Base-by-base conservation (phyloP, 2,113 vertebrate genomes). In the Sakesphorus luctuosus region DNA sequence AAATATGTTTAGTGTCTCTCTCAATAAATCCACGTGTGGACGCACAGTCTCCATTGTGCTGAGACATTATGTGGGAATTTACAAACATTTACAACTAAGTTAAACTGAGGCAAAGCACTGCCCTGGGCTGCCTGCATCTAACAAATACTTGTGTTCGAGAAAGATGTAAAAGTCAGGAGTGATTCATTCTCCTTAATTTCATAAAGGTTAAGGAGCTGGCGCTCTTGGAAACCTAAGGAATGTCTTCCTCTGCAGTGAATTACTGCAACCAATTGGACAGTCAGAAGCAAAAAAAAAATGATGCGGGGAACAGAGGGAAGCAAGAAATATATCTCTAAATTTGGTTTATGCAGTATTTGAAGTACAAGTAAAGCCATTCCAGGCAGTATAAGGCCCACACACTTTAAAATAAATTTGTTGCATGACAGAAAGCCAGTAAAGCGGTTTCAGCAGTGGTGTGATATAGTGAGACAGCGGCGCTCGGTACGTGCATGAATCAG, bases 401-500 rank as follows among this genome's bases (percentile, higher is more conserved):
- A 85, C 89, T 97, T 97, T 96, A 89, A 96, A 97, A 97, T 95
- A 91, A 97, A 97, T 98, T 93, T 94, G 84, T 96, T 84, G 91
- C 44, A 10, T 96, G 96, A 96, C 95, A 97, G 96, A 81, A 96
- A 97, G 84, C 58, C 69, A 72, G 94, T 87, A 89, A 93, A 95
- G 88, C 3, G 29, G 87, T 92, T 97, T 92, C 61, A 44, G 73
- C 58, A 78, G 16, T 36, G 15, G 15, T 81, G 63, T 93, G 94
- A 97, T 92, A 38, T 31, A 92, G 82, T 63, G 73, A 31, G 23
- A 87, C 87, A 40, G 89, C 29, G 1, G 31, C 3, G 3, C 33
- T 91, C 6, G 40, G 71, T 56, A 53, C 4, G 7, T 75, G 73
- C 55, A 55, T 96, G 96, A 96, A 92, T 97, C 87, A 95, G 93